phyloP scores from a whole-genome alignment of 2,797 vertebrate species.

The Lagodon rhomboides region DNA sequence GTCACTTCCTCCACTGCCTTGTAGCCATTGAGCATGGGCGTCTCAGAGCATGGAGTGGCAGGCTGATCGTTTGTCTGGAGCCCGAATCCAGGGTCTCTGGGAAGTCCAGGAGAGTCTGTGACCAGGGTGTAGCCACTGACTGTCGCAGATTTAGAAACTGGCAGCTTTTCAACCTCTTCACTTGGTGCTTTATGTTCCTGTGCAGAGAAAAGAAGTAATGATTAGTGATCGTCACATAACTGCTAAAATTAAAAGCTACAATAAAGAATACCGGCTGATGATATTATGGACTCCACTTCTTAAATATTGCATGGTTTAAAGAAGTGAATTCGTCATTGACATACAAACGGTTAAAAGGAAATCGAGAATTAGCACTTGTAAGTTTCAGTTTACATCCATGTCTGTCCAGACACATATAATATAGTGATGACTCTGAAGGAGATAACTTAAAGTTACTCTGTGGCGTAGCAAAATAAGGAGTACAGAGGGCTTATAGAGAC shows the following conservation, averaged over 20 bases:
- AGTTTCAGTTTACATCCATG: too few species aligned
- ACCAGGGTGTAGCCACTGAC: slow-evolving; percentile 76
- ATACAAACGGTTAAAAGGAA: not conserved
- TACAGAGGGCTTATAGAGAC: too few species aligned
- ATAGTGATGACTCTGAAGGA: too few species aligned
- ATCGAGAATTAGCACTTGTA: too few species aligned
- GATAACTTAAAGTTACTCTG: too few species aligned
- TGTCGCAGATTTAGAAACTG: slow-evolving; percentile 67
- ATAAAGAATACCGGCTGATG: not conserved
- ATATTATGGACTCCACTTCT: not conserved
- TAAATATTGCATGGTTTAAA: not conserved
- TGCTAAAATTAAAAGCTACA: not conserved
- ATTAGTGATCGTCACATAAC: slow-evolving; percentile 1
- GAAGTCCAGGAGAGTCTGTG: slow-evolving; percentile 74
- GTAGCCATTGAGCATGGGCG: slow-evolving; percentile 44
- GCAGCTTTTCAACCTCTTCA: slow-evolving; percentile 61
- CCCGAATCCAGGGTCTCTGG: slow-evolving; percentile 51
- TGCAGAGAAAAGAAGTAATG: slow-evolving; percentile 30
- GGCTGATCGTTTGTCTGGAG: slow-evolving; percentile 27
- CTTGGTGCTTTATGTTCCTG: slow-evolving; percentile 82
- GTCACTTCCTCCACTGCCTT: slow-evolving; percentile 39
- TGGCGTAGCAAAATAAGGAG: too few species aligned
- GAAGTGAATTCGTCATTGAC: not conserved
- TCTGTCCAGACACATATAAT: too few species aligned
- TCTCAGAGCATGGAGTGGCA: slow-evolving; percentile 30